Conservation (phyloP, 2,113 vertebrate species). For the Dicentrarchus labrax region DNA sequence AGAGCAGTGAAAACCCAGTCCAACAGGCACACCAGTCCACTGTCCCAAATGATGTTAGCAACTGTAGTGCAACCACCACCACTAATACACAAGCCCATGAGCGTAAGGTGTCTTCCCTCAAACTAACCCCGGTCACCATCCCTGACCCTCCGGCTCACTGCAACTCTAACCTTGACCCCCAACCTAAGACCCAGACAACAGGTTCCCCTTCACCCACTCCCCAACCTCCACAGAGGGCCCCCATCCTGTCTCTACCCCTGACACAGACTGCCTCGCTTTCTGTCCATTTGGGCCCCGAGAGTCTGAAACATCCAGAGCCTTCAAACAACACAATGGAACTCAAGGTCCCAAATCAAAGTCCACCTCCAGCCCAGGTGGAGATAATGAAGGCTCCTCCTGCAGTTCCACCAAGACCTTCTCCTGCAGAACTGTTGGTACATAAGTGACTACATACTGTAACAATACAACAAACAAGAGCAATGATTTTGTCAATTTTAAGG, state of each 20-base stretch:
- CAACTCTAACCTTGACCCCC: constrained; percentile 66
- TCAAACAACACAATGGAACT: constrained; percentile 80
- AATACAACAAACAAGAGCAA: background rate
- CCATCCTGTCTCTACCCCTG: constrained; percentile 56
- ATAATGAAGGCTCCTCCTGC: constrained; percentile 51
- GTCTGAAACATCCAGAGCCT: constrained; percentile 70
- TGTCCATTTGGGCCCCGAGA: constrained; percentile 86
- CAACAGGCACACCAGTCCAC: constrained; percentile 55
- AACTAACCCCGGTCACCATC: constrained; percentile 87
- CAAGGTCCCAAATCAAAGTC: constrained; percentile 64
- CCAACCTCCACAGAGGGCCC: constrained; percentile 47
- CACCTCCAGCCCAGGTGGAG: constrained; percentile 49
- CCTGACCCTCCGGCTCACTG: constrained; percentile 81
- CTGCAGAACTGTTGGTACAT: constrained; percentile 82
- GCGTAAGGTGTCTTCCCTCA: constrained; percentile 89
- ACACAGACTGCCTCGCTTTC: constrained; percentile 88
- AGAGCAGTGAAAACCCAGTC: constrained; percentile 69
- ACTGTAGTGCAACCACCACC: constrained; percentile 69
- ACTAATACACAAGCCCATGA: constrained; percentile 84
- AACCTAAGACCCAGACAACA: constrained; percentile 62
- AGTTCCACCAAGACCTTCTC: constrained; percentile 80
- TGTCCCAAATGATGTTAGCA: constrained; percentile 23
- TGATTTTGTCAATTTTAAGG: background rate
- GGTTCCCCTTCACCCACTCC: constrained; percentile 33
- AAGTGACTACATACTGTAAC: constrained; percentile 33